Evolutionary conservation across 2,888 invertebrate species (phyloP).

Genomic region (Pseudococcus jackbeardsleyi): DNA sequence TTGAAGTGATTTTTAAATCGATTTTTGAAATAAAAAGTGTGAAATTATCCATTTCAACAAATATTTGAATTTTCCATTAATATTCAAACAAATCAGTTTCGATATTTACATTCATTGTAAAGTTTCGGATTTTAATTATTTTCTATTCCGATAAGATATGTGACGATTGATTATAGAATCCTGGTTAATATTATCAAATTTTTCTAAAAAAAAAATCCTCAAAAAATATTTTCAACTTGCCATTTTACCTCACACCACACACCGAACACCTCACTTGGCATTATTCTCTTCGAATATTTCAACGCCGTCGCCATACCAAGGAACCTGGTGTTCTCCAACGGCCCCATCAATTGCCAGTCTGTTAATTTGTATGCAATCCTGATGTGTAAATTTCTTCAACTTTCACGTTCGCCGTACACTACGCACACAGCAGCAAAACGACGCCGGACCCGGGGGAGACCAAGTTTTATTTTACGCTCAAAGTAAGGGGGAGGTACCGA

Average conservation of each 20-base stretch:
- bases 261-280: background rate
- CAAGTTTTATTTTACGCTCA: background rate
- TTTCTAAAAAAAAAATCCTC: background rate
- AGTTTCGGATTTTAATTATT: no score
- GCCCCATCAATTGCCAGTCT: slow-evolving; percentile 14
- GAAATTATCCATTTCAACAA: no score
- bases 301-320: background rate
- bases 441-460: background rate
- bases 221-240: background rate
- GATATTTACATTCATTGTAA: no score
- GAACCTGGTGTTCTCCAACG: background rate
- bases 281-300: background rate
- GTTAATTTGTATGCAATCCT: slow-evolving; percentile 40
- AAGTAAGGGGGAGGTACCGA: background rate
- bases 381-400: slow-evolving; percentile 40
- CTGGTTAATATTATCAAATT: no score
- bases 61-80: no score
- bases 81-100: no score
- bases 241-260: background rate
- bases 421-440: background rate
- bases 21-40: no score
- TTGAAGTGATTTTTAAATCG: background rate
- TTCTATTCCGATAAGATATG: no score
- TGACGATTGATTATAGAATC: no score
- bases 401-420: background rate